phyloP scores from a whole-genome alignment of 2,888 invertebrate genomes.

The Hybos culiciformis region DNA sequence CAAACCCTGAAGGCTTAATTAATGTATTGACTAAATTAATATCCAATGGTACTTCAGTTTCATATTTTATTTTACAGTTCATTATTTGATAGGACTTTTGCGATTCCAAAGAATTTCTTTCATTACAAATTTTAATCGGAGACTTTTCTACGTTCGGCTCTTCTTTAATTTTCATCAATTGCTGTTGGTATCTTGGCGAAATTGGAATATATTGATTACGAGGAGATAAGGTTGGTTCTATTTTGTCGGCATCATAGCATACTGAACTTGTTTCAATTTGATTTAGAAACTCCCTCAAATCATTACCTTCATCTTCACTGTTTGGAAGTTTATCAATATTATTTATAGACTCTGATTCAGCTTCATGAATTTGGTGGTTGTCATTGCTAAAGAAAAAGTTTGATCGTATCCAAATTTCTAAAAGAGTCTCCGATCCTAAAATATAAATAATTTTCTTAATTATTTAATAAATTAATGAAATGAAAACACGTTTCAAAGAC shows the following conservation, averaged over 20 bases:
- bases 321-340: conserved; percentile 11
- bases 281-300: conserved; percentile 26
- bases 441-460: conserved; percentile 14
- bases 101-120: neutral
- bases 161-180: neutral
- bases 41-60: neutral
- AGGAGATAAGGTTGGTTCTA: conserved; percentile 30
- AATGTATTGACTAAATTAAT: neutral
- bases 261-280: conserved; percentile 25
- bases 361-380: neutral
- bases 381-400: conserved; percentile 18
- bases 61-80: neutral
- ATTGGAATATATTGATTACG: neutral
- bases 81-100: neutral
- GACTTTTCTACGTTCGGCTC: neutral
- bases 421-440: conserved; percentile 65
- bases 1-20: no score
- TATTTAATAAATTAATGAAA: conserved; percentile 2
- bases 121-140: neutral
- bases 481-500: neutral
- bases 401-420: conserved; percentile 55
- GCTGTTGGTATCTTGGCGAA: neutral
- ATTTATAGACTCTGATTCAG: neutral
- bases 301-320: conserved; percentile 25
- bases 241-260: conserved; percentile 27